Base-by-base conservation (phyloP, 2,888 invertebrate species). In the Drosophila paranaensis region DNA sequence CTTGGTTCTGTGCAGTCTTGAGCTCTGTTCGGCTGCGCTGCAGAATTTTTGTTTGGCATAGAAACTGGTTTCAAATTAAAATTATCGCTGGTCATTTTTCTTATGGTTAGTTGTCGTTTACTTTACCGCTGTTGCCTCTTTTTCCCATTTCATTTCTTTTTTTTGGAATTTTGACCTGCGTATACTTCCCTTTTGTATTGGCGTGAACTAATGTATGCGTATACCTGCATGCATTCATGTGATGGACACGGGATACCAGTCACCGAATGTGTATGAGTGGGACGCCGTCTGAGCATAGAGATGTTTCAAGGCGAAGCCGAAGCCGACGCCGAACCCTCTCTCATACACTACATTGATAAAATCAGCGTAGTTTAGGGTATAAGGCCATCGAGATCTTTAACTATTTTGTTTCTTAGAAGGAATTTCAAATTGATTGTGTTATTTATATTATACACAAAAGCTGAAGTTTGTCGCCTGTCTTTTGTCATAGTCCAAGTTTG, bases 31-130 rank as follows among this genome's bases (percentile, higher is more conserved):
- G 70, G 60, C 73, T 71, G 67, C 66, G 79, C 69, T 68, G 76
- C 84, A 79, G 75, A 78, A 88, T 89, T 89, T 81, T 89, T 82
- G 90, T 85, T 86, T 88, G 89, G 86, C 88, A 89, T 86, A 83
- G 81, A 89, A 91, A 91, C 91, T 81, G 91, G 91, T 91, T 91
- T 91, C 86, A 89, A 91, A 91, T 91, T 90, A 91, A 91, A 91
- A 91, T 91, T 89, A 91, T 91, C 91, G 89, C 81, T 89, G 91
- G 90, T 91, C 90, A 91, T 90, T 91, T 90, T 85, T 89, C 83
- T 85, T 89, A 81, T 87, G 85, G 75, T 78, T 90, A 88, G 78
- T 87, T 90, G 82, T 84, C 88, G 88, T 89, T 88, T 81, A 84
- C 78, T 87, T 88, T 74, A 71, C 70, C 61, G 68, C 73, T 79